phyloP scores from a whole-genome alignment of 2,888 invertebrate species.

The Drepanosiphum platanoidis region DNA sequence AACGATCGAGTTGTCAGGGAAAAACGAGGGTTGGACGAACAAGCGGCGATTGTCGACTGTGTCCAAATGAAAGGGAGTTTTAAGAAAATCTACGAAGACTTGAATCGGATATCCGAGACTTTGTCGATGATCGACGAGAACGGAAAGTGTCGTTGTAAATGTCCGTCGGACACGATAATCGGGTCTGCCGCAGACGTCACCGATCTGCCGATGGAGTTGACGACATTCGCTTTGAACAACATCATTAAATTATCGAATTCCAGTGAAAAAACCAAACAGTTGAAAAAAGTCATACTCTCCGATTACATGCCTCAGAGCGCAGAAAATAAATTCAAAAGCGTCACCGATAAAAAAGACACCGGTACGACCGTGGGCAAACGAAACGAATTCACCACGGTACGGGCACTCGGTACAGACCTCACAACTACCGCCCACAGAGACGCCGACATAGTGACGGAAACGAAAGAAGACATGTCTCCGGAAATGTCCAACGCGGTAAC shows the following conservation, averaged over 20 bases:
- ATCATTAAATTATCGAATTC: neutral
- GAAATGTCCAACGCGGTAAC: conserved; percentile 35
- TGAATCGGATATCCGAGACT: conserved; percentile 2
- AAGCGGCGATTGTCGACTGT: conserved; percentile 6
- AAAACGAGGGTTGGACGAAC: conserved; percentile 1
- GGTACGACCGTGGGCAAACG: neutral
- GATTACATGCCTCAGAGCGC: neutral
- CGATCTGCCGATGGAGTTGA: neutral
- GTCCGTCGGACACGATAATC: neutral
- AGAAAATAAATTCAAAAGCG: neutral
- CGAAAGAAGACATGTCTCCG: conserved; percentile 26
- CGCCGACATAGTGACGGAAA: neutral
- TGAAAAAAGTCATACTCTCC: conserved; percentile 10
- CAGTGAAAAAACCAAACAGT: neutral
- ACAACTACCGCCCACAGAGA: neutral
- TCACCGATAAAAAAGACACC: neutral
- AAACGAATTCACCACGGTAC: neutral
- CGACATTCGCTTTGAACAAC: neutral
- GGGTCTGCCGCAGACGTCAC: neutral
- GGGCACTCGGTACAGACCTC: neutral
- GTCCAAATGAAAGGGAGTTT: conserved; percentile 31
- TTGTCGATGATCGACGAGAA: conserved; percentile 13
- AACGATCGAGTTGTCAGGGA: neutral
- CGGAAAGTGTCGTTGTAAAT: conserved; percentile 39
- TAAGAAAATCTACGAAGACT: conserved; percentile 13